Conservation (phyloP, 2,113 vertebrate genomes). For the Carassius auratus region DNA sequence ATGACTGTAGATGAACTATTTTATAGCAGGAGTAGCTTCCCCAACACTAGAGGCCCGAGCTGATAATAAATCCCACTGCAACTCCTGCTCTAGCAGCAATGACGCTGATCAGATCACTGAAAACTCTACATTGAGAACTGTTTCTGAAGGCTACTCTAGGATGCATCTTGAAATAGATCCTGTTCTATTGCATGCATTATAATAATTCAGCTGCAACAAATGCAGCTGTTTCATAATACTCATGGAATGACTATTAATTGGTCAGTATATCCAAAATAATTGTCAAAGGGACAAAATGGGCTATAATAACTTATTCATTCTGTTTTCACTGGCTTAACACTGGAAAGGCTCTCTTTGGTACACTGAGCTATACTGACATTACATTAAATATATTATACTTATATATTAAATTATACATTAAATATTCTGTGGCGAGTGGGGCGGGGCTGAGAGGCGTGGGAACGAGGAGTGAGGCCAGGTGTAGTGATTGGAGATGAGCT, state of each 20-base stretch:
- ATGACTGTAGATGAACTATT: background rate
- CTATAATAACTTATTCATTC: background rate
- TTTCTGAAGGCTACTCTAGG: slow-evolving; percentile 3
- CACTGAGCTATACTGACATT: background rate
- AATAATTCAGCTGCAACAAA: background rate
- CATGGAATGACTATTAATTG: background rate
- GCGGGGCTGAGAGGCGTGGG: too few relatives aligned
- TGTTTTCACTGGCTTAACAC: slow-evolving; percentile 4
- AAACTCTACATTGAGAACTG: background rate
- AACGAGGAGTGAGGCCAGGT: too few relatives aligned
- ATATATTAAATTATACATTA: too few relatives aligned
- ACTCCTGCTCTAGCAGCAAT: background rate
- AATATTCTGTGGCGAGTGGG: too few relatives aligned
- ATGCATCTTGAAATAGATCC: slow-evolving; percentile 9
- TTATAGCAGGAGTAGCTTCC: background rate
- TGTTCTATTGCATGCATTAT: background rate
- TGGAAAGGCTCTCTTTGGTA: slow-evolving; percentile 11
- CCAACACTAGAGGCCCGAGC: slow-evolving; percentile 13
- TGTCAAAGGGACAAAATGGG: slow-evolving; percentile 41
- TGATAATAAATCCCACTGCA: slow-evolving; percentile 10
- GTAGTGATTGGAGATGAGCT: too few relatives aligned
- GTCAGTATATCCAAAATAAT: background rate
- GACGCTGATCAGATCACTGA: background rate
- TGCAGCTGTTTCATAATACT: background rate
- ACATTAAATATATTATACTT: background rate